Conservation (phyloP, 2,113 vertebrate species). For the Eretmochelys imbricata region DNA sequence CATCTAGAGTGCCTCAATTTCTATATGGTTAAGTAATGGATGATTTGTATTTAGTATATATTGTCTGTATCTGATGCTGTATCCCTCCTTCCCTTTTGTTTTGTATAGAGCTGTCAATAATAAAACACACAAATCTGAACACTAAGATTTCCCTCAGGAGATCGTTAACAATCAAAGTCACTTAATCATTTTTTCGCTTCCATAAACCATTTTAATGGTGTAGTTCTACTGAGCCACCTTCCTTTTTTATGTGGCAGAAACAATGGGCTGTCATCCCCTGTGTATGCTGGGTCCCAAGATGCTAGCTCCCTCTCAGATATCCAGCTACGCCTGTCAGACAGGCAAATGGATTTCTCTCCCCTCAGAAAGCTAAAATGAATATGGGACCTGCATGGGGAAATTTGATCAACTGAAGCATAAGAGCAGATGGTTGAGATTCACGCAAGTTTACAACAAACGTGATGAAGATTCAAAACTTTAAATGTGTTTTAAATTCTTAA, state of each 20-base stretch:
- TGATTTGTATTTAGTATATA: not conserved
- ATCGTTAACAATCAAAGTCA: not conserved
- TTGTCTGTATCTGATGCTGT: not conserved
- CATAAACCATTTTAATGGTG: not conserved
- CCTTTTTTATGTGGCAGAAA: not conserved
- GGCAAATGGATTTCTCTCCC: not conserved
- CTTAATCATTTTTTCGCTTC: not conserved
- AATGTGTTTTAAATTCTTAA: not conserved
- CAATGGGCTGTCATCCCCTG: not conserved
- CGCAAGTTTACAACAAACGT: not conserved
- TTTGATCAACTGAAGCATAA: not conserved
- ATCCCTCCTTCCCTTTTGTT: not conserved
- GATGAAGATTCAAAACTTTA: not conserved
- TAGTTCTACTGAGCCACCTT: not conserved
- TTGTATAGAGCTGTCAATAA: not conserved
- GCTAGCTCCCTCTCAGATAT: not conserved
- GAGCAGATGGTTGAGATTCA: not conserved
- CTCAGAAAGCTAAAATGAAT: not conserved
- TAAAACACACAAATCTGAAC: not conserved
- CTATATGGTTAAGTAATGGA: fast-evolving
- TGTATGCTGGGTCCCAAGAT: not conserved
- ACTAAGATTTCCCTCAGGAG: not conserved
- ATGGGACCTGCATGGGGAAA: not conserved
- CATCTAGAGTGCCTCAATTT: not conserved
- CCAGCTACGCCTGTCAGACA: not conserved